Conservation (phyloP, 37 sponge, comb jelly and placozoan species). For the Mnemiopsis leidyi region DNA sequence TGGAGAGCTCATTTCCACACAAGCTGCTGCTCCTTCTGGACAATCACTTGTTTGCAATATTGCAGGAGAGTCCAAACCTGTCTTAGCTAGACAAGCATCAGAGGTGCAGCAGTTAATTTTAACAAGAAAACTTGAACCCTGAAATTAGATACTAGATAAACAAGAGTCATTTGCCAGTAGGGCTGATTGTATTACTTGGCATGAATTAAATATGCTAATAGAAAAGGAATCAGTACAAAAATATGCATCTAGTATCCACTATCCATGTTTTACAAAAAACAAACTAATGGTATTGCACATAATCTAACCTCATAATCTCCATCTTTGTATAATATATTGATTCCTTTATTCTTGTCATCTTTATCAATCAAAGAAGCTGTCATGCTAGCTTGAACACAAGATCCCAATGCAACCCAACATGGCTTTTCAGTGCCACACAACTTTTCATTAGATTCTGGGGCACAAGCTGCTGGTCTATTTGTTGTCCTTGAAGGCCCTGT, state of each 20-base stretch:
- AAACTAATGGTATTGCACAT: background rate
- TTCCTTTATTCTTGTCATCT: background rate
- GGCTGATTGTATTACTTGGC: too few relatives aligned
- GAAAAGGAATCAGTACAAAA: too few relatives aligned
- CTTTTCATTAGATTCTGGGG: background rate
- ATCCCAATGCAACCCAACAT: conserved; percentile 9
- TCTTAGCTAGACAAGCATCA: background rate
- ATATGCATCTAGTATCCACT: too few relatives aligned
- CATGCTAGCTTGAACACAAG: background rate
- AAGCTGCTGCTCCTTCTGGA: background rate
- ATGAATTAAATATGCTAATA: too few relatives aligned
- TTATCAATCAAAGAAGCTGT: too few relatives aligned
- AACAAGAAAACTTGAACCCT: background rate
- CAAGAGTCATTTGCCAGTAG: background rate
- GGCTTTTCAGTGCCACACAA: background rate
- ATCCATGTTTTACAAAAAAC: background rate
- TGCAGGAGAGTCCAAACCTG: conserved; percentile 1
- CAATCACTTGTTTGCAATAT: background rate
- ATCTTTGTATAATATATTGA: background rate
- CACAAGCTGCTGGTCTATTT: conserved; percentile 10
- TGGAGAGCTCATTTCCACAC: conserved; percentile 26
- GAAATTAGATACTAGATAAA: background rate
- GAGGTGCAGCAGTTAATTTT: background rate
- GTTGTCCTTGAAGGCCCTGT: background rate
- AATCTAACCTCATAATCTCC: background rate